Base-by-base conservation (phyloP, 2,888 invertebrate species). In the Scaptomyza polygonia region DNA sequence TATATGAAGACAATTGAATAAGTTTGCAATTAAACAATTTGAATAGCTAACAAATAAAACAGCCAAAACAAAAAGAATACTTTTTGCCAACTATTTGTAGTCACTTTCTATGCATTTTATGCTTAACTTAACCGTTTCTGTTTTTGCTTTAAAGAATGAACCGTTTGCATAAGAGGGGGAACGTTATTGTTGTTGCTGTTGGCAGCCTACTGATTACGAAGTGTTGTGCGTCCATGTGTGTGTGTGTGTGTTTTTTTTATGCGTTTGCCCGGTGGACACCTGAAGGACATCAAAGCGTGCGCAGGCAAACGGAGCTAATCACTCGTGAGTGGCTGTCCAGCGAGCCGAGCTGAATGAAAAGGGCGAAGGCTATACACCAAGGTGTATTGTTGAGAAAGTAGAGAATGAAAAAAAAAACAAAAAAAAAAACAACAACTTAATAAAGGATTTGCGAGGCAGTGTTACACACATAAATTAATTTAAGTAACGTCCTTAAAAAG, bases 261-360 rank as follows among this genome's bases (percentile, higher is more conserved):
- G 47, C 43, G 27, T 25, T 59, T 54, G 36, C 47, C 34, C 9
- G 39, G 39, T 39, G 39, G 32, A 51, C 77, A 72, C 40, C 62
- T 77, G 73, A 73, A 73, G 73, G 73, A 73, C 73, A 77, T 73
- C 73, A 73, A 73, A 73, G 73, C 49, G 61, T 67, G 29, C 25
- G 57, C 73, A 61, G 67, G 53, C 62, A 58, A 75, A 59, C 39
- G 72, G 40, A 61, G 72, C 85, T 80, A 81, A 81, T 74, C 87
- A 81, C 87, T 85, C 85, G 85, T 84, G 47, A 78, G 85, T 70
- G 64, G 62, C 49, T 76, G 76, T 62, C 76, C 75, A 66, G 54
- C 64, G 65, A 73, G 54, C 45, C 53, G 70, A 39, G 49, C 29
- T 64, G 44, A 49, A 29, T 72, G 67, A 72, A 77, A 16, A 39